Conservation (phyloP, 2,888 invertebrate species). For the Xestobium rufovillosum region DNA sequence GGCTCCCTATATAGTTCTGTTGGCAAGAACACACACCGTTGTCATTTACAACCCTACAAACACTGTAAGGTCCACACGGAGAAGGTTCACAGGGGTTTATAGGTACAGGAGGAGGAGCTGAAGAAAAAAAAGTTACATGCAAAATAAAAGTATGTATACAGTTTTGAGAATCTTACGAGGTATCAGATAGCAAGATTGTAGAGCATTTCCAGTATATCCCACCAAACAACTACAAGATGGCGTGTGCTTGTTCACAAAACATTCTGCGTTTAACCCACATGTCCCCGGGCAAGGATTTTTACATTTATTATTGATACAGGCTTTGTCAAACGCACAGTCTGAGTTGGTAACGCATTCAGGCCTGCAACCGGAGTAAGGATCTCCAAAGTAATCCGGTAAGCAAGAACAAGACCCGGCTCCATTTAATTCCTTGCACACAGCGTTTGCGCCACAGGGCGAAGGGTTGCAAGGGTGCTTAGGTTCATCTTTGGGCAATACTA, state of each 20-base stretch:
- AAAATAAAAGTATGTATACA: slow-evolving; percentile 9
- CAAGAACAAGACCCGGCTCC: slow-evolving; percentile 78
- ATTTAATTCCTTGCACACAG: slow-evolving; percentile 72
- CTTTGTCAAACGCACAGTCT: slow-evolving; percentile 68
- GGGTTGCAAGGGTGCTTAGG: slow-evolving; percentile 65
- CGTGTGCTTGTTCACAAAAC: slow-evolving; percentile 73
- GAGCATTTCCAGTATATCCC: slow-evolving; percentile 73
- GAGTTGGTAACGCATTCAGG: slow-evolving; percentile 85
- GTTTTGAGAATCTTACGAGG: slow-evolving; percentile 43
- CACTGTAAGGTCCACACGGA: slow-evolving; percentile 75
- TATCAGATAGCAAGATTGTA: slow-evolving; percentile 60
- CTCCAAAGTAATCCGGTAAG: slow-evolving; percentile 74
- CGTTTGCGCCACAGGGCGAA: slow-evolving; percentile 81
- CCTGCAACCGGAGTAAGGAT: slow-evolving; percentile 77
- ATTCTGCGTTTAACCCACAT: slow-evolving; percentile 77
- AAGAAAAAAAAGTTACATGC: slow-evolving; percentile 17
- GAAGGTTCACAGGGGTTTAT: slow-evolving; percentile 56
- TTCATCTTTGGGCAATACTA: slow-evolving; percentile 49
- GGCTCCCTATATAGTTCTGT: slow-evolving; percentile 69
- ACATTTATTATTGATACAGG: slow-evolving; percentile 79
- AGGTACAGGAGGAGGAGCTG: slow-evolving; percentile 33
- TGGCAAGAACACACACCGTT: slow-evolving; percentile 78
- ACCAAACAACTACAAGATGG: slow-evolving; percentile 68
- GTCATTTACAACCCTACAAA: slow-evolving; percentile 62
- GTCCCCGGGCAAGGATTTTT: slow-evolving; percentile 75